Percentiles rank a stretch among this genome's conserved stretches.
These are phyloP conservation scores for Cranoglanis bouderius DNA, from an alignment of 2,113 vertebrate genomes.

Conservation along the genomic window DNA sequence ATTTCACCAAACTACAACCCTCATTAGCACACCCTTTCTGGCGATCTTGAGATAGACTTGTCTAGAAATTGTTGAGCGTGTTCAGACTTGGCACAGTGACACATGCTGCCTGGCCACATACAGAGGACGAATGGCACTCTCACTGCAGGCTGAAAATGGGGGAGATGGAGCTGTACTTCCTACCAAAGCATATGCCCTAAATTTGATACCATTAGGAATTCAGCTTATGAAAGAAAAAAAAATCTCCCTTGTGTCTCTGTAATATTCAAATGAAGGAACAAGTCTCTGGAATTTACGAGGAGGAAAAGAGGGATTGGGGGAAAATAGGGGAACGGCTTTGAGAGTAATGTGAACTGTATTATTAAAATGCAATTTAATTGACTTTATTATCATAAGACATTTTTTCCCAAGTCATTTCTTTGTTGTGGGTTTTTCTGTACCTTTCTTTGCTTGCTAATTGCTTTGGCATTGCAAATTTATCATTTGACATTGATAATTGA, in stretches of 20 bases:
- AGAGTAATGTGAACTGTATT: not conserved
- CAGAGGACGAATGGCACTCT: not conserved
- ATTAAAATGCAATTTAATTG: not conserved
- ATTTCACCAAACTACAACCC: not conserved
- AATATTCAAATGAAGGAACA: constrained; percentile 36
- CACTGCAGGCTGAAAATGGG: not conserved
- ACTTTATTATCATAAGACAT: constrained; percentile 2
- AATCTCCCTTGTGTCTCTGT: constrained; percentile 10
- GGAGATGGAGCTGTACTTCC: not conserved
- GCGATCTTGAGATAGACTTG: not conserved
- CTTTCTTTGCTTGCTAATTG: constrained; percentile 25
- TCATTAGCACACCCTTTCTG: not conserved
- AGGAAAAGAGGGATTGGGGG: no score
- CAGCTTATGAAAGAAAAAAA: not conserved
- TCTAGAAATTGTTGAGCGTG: not conserved
- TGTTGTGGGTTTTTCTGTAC: not conserved
- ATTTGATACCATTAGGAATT: constrained; percentile 24
- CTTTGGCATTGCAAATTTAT: constrained; percentile 21
- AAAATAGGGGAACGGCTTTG: not conserved
- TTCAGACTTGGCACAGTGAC: not conserved
- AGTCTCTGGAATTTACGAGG: not conserved
- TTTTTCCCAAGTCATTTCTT: not conserved
- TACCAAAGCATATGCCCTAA: constrained; percentile 2
- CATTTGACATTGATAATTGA: not conserved
- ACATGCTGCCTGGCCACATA: not conserved